These are phyloP conservation scores for Pterocles burchelli DNA, from an alignment of 2,113 vertebrate genomes.

Conservation along the genomic window DNA sequence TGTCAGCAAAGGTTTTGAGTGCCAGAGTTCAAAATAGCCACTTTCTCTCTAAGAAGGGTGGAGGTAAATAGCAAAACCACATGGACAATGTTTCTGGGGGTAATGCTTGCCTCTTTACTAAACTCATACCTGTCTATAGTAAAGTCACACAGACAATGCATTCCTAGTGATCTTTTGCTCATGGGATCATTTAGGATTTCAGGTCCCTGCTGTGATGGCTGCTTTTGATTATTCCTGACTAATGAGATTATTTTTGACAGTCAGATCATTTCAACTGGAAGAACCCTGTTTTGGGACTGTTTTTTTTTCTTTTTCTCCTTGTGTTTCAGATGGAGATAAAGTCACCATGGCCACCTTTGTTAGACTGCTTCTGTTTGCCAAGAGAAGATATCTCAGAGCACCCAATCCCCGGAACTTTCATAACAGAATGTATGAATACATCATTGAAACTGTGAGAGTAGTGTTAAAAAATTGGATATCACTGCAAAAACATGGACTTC, in stretches of 20 bases:
- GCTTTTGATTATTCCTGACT: background rate
- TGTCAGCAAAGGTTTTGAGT: background rate
- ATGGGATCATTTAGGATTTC: background rate
- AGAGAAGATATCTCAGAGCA: background rate
- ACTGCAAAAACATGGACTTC: background rate
- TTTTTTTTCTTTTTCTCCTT: background rate
- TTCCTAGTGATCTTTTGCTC: background rate
- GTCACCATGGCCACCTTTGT: background rate
- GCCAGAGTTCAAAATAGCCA: background rate
- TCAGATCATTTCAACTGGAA: conserved; percentile 29
- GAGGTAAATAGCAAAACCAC: background rate
- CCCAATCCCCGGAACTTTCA: background rate
- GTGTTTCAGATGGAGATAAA: conserved; percentile 17
- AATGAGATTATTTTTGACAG: conserved; percentile 12
- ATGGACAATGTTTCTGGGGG: background rate
- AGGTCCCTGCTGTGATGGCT: background rate
- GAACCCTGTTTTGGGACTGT: background rate
- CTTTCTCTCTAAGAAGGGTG: background rate
- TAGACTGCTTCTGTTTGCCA: conserved; percentile 44
- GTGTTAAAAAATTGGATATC: background rate
- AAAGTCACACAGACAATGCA: background rate
- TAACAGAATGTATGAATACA: background rate
- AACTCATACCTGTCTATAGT: background rate
- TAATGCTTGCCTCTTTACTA: background rate
- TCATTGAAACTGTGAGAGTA: background rate